These are phyloP conservation scores for Melanchra persicariae DNA, from an alignment of 2,888 invertebrate species.

Conservation along the genomic window DNA sequence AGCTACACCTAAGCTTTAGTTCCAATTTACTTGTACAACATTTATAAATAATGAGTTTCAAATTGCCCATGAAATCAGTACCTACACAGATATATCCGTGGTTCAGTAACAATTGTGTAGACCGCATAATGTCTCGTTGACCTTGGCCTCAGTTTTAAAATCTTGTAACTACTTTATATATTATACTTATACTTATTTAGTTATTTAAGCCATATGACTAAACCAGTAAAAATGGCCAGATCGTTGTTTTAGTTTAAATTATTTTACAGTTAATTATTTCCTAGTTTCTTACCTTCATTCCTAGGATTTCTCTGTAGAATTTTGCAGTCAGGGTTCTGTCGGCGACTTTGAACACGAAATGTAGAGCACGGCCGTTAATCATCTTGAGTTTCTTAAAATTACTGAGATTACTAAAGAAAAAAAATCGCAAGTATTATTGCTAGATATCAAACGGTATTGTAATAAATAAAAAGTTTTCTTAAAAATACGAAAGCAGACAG, in stretches of 20 bases:
- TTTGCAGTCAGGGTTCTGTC: slow-evolving; percentile 96
- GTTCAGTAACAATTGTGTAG: background rate
- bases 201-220: background rate
- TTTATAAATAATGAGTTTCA: slow-evolving; percentile 15
- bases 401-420: slow-evolving; percentile 58
- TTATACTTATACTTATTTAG: background rate
- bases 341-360: slow-evolving; percentile 99
- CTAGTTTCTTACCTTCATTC: slow-evolving; percentile 96
- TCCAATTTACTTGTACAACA: slow-evolving; percentile 2
- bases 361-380: slow-evolving; percentile 95
- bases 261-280: background rate
- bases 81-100: no score
- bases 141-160: slow-evolving; percentile 36
- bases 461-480: background rate
- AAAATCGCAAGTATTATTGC: background rate
- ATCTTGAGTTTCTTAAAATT: slow-evolving; percentile 74
- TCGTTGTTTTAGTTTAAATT: background rate
- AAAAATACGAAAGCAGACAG: no score
- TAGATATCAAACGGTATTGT: slow-evolving; percentile 7
- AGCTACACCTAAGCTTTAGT: background rate
- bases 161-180: background rate
- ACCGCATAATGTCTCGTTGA: background rate
- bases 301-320: slow-evolving; percentile 97
- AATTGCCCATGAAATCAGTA: slow-evolving; percentile 5
- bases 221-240: background rate